A percentile compares a stretch with the other conserved stretches of the same genome.
Evolutionary conservation across 2,888 invertebrate species (phyloP).

Genomic region (Bombyx huttoni): DNA sequence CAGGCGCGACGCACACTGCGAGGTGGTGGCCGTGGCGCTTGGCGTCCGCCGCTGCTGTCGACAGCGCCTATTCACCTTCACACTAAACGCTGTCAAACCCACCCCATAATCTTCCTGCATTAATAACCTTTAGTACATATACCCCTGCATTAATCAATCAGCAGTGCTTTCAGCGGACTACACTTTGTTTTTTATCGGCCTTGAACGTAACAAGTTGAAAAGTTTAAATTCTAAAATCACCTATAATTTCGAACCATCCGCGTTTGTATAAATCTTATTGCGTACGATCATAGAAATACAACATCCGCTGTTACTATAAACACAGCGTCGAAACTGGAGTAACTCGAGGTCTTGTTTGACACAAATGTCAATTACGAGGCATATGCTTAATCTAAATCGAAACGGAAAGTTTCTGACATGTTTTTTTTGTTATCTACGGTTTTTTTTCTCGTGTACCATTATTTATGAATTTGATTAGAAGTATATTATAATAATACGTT

Average conservation of each 20-base stretch:
- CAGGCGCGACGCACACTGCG: slow-evolving; percentile 60
- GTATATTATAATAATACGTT: no score
- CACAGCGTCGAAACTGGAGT: slow-evolving; percentile 53
- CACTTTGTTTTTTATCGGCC: neutral
- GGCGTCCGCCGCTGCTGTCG: slow-evolving; percentile 18
- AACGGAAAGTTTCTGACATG: neutral
- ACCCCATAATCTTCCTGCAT: slow-evolving; percentile 26
- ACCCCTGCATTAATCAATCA: slow-evolving; percentile 19
- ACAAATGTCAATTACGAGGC: slow-evolving; percentile 40
- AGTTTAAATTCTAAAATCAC: no score
- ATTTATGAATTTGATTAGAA: no score
- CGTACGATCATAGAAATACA: slow-evolving; percentile 25
- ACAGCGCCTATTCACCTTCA: slow-evolving; percentile 29
- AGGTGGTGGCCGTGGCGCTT: slow-evolving; percentile 17
- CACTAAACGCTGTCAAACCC: slow-evolving; percentile 24
- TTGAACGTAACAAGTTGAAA: neutral
- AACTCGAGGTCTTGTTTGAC: slow-evolving; percentile 43
- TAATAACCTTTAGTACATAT: slow-evolving; percentile 26
- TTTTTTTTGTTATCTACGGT: no score
- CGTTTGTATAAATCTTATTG: slow-evolving; percentile 9
- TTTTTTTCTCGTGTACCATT: no score
- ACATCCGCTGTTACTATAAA: slow-evolving; percentile 60
- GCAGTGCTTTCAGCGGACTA: slow-evolving; percentile 9
- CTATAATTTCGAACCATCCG: no score
- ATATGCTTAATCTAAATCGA: slow-evolving; percentile 7